Evolutionary conservation across 2,888 invertebrate genomes (phyloP).

Genomic region (Chironomus tentans): DNA sequence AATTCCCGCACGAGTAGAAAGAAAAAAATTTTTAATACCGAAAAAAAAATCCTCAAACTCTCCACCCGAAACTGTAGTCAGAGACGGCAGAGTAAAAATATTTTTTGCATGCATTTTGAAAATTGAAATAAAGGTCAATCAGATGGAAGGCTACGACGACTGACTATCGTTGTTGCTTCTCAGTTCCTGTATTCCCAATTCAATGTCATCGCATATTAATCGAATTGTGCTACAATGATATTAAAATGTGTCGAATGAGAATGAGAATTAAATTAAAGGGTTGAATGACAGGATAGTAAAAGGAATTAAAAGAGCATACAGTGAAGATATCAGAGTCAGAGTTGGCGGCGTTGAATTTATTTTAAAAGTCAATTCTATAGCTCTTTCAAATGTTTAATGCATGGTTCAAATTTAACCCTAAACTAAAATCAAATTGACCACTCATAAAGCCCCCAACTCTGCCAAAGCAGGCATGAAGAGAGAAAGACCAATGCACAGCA

Average conservation of each 20-base stretch:
- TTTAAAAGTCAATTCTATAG: no score
- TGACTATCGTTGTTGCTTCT: not conserved
- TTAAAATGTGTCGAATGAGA: not conserved
- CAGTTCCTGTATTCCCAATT: not conserved
- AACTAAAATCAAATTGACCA: no score
- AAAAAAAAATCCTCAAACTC: not conserved
- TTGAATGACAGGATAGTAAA: not conserved
- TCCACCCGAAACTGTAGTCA: not conserved
- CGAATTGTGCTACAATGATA: not conserved
- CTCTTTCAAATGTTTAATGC: no score
- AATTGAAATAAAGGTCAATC: conserved; percentile 22
- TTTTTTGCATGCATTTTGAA: not conserved
- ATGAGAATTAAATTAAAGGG: not conserved
- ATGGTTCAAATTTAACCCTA: no score
- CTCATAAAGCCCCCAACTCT: no score
- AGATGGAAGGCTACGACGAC: not conserved
- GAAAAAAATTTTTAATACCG: no score
- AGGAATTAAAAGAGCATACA: no score
- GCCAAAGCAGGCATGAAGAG: not conserved
- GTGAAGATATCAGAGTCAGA: no score
- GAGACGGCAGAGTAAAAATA: not conserved
- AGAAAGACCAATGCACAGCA: not conserved
- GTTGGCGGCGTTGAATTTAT: no score
- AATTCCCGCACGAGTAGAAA: no score
- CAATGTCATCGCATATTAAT: not conserved